Base-by-base conservation (phyloP, 2,113 vertebrate genomes). In the Bagarius yarrelli region DNA sequence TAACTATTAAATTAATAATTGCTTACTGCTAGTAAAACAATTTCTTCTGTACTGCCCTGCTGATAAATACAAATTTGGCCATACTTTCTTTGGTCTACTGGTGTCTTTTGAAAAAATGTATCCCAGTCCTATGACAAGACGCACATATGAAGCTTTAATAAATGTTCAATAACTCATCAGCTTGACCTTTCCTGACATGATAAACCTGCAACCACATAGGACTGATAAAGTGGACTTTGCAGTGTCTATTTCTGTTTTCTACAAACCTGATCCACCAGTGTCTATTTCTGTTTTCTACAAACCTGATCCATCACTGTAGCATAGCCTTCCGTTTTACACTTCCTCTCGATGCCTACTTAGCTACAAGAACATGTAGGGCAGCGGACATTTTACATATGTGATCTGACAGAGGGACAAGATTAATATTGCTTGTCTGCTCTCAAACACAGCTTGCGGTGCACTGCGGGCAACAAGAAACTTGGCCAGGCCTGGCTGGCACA, bases 371-470 rank as follows among this genome's bases (percentile, higher is more conserved):
- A 89, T 91, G 93, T 93, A 94, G 93, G 89, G 92, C 93, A 91
- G 93, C 90, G 92, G 94, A 95, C 94, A 94, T 94, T 94, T 95
- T 94, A 93, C 95, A 95, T 96, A 95, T 95, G 95, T 93, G 93
- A 93, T 94, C 94, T 93, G 94, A 95, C 94, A 93, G 93, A 93
- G 94, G 94, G 94, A 92, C 93, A 94, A 94, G 95, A 96, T 95
- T 94, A 94, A 96, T 95, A 94, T 93, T 94, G 93, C 94, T 95
- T 95, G 93, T 93, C 94, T 93, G 93, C 93, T 94, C 93, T 92
- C 93, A 92, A 94, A 94, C 94, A 95, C 95, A 96, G 95, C 95
- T 95, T 95, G 94, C 91, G 92, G 93, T 90, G 89, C 94, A 94
- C 94, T 93, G 93, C 93, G 89, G 94, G 95, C 92, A 91, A 93